phyloP scores from a whole-genome alignment of 2,888 invertebrate species.

The Steinernema carpocapsae region DNA sequence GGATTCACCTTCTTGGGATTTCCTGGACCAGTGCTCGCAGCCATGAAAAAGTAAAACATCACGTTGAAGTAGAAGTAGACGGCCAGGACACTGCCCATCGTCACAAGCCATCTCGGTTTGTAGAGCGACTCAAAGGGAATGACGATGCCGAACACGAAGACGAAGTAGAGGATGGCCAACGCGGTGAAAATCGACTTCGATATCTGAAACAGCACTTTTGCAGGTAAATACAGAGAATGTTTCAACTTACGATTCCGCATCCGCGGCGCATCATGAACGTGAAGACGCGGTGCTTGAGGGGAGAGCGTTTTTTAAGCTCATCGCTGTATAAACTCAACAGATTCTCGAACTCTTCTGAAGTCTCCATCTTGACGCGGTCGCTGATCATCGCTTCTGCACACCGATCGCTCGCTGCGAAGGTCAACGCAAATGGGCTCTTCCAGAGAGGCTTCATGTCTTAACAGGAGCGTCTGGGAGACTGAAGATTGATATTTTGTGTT shows the following conservation, averaged over 20 bases:
- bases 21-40: slow-evolving; percentile 45
- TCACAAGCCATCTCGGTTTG: slow-evolving; percentile 44
- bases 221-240: neutral
- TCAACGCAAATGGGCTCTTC: too few relatives aligned
- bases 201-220: neutral
- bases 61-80: slow-evolving; percentile 43
- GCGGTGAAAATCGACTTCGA: neutral
- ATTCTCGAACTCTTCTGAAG: too few relatives aligned
- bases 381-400: too few relatives aligned
- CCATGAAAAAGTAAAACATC: slow-evolving; percentile 47
- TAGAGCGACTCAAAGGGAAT: slow-evolving; percentile 47
- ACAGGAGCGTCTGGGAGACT: too few relatives aligned
- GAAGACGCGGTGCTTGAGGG: too few relatives aligned
- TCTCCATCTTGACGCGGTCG: too few relatives aligned
- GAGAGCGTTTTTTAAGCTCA: too few relatives aligned
- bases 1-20: slow-evolving; percentile 42
- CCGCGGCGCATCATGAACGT: neutral
- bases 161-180: slow-evolving; percentile 41
- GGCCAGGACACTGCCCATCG: slow-evolving; percentile 41
- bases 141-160: slow-evolving; percentile 46
- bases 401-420: too few relatives aligned
- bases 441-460: too few relatives aligned
- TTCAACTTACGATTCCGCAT: neutral
- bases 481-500: too few relatives aligned
- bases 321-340: too few relatives aligned